Evolutionary conservation across 2,888 invertebrate species (phyloP), one percentile per base, ranked within the genome.

Genomic region (Iselma pallidipennis): DNA sequence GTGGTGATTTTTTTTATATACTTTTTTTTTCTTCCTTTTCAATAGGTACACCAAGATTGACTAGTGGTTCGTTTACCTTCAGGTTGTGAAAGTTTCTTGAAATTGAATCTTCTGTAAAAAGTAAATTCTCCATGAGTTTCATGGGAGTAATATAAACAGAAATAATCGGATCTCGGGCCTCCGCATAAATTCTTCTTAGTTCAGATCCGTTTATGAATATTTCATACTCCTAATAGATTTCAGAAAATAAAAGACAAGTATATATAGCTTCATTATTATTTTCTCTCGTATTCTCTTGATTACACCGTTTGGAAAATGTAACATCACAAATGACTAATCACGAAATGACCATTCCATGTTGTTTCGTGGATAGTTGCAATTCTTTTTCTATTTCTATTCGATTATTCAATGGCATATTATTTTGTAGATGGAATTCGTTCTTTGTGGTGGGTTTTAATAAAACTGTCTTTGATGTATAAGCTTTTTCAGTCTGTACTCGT

Each of bases 391-490:
- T 9, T 45, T 45, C 21, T 21, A 45, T 21, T 12, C 21, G 45
- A 45, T 45, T 45, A 21, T 45, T 45, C 21, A 4, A 3, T 4
- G 7, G 54, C 57, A 52, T 55, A 64, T 60, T 57, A 64, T 64
- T 64, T 64, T 50, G 51, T 60, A 60, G 51, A 66, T 63, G 57
- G 73, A 74, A 76, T 74, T 75, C 74, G 68, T 73, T 74, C 77
- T 77, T 77, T 77, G 74, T 63, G 21, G 67, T 51, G 63, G 68
- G 66, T 76, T 77, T 76, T 77, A 76, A 76, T 76, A 76, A 76
- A 77, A 78, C 73, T 68, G 61, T 73, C 78, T 79, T 79, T 79
- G 78, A 79, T 76, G 78, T 78, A 67, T 59, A 65, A 69, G 73
- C 74, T 75, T 75, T 76, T 74, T 45, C 21, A 67, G 74, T 67